Evolutionary conservation across 2,888 invertebrate species (phyloP).

Genomic region (Acrobasis suavella): DNA sequence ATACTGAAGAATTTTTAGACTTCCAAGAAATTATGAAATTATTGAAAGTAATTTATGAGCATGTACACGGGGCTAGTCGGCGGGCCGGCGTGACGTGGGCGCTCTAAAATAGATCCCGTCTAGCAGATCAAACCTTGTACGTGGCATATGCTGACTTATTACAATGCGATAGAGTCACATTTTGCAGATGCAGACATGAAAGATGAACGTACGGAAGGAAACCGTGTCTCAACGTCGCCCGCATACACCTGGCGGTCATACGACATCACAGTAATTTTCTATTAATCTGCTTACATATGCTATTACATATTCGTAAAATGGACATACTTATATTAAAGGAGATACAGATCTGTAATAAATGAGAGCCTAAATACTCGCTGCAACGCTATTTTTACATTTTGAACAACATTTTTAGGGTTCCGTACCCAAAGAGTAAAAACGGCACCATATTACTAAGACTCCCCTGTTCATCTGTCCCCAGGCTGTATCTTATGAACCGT

Average conservation of each 20-base stretch:
- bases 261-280: slow-evolving; percentile 22
- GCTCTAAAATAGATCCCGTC: slow-evolving; percentile 68
- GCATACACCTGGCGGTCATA: slow-evolving; percentile 34
- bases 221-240: slow-evolving; percentile 50
- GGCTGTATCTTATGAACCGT: no score
- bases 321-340: not conserved
- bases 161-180: slow-evolving; percentile 37
- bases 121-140: slow-evolving; percentile 41
- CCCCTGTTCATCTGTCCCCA: no score
- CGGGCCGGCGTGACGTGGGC: slow-evolving; percentile 47
- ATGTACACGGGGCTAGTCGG: slow-evolving; percentile 26
- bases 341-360: not conserved
- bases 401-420: no score
- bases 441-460: no score
- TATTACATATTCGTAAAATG: not conserved
- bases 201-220: slow-evolving; percentile 49
- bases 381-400: no score
- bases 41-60: slow-evolving; percentile 15
- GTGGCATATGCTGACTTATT: slow-evolving; percentile 43
- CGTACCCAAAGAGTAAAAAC: no score
- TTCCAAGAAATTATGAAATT: slow-evolving; percentile 29
- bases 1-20: not conserved
- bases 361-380: no score
- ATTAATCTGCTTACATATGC: slow-evolving; percentile 17
- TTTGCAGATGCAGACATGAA: slow-evolving; percentile 27